phyloP scores from a whole-genome alignment of 2,113 vertebrate genomes.

The Saccopteryx leptura region DNA sequence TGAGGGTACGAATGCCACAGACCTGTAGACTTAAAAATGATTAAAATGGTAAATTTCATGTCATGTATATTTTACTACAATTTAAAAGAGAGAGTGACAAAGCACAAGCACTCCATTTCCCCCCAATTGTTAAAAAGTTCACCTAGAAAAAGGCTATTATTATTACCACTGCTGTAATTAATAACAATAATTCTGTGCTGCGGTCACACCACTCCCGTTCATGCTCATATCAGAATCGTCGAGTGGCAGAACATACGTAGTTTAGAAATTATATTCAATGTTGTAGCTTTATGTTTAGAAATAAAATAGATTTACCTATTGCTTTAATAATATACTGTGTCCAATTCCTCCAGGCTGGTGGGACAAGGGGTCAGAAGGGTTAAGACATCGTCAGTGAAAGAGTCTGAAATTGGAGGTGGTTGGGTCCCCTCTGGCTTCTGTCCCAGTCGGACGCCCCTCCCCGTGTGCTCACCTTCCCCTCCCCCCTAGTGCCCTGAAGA shows the following conservation, averaged over 20 bases:
- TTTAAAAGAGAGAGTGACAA: background rate
- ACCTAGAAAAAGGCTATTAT: background rate
- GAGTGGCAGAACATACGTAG: background rate
- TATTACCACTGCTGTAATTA: background rate
- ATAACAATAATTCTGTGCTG: background rate
- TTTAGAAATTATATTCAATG: background rate
- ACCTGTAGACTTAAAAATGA: background rate
- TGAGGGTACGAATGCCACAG: background rate
- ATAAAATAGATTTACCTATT: background rate
- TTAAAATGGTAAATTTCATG: background rate
- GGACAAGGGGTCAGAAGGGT: background rate
- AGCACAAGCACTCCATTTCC: background rate
- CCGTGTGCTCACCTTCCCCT: fast-evolving
- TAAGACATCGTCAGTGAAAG: background rate
- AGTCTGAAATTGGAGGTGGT: background rate
- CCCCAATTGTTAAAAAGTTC: background rate
- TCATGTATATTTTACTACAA: background rate
- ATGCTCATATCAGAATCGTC: background rate
- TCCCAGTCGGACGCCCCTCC: background rate
- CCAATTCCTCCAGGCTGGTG: background rate
- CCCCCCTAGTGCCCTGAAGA: background rate
- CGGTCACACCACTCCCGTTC: background rate
- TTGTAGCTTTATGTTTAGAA: background rate
- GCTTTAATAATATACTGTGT: background rate
- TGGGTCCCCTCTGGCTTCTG: background rate